phyloP scores from a whole-genome alignment of 2,113 vertebrate genomes.

The Penelope pileata region DNA sequence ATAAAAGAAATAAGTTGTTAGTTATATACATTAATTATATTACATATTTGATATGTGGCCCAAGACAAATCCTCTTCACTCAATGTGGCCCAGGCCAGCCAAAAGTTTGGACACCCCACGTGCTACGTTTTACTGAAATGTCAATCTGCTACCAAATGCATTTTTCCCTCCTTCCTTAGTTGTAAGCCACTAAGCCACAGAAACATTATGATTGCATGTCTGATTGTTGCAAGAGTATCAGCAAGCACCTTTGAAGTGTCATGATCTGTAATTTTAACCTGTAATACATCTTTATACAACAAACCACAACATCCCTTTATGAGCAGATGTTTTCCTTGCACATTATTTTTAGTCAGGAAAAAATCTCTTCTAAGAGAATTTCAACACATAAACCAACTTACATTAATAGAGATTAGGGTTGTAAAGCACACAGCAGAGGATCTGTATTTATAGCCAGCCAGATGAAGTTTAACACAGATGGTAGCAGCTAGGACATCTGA shows the following conservation, averaged over 20 bases:
- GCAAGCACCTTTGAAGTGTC: not conserved
- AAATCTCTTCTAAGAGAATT: slow-evolving; percentile 2
- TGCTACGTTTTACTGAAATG: not conserved
- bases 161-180: not conserved
- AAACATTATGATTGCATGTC: not conserved
- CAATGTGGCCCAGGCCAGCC: no score
- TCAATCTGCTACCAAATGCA: not conserved
- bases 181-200: not conserved
- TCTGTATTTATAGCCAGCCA: not conserved
- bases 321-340: not conserved
- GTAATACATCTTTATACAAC: not conserved
- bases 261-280: slow-evolving; percentile 10
- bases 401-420: not conserved
- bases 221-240: not conserved
- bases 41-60: no score
- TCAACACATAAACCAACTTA: not conserved
- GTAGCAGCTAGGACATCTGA: slow-evolving; percentile 25
- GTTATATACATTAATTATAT: no score
- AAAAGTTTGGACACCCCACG: no score
- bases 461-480: not conserved
- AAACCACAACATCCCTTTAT: not conserved
- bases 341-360: not conserved
- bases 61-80: no score
- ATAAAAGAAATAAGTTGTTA: no score
- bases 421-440: not conserved